Evolutionary conservation across 2,888 invertebrate species (phyloP).

Genomic region (Neuroscelio doddi): DNA sequence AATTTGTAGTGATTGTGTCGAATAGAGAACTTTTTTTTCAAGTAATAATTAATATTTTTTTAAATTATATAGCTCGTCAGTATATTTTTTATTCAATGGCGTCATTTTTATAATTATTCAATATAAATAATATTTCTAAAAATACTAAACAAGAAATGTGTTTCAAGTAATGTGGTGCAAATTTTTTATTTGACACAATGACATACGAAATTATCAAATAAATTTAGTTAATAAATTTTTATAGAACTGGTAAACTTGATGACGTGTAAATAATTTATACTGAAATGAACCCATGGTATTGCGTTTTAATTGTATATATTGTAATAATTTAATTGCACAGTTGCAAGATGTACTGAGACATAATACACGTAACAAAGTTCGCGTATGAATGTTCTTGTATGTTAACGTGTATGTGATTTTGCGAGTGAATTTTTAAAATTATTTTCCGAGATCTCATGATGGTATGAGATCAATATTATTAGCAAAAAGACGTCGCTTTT

Average conservation of each 20-base stretch:
- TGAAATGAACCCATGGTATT: slow-evolving; percentile 18
- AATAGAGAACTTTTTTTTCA: not conserved
- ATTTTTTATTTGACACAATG: slow-evolving; percentile 6
- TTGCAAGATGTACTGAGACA: slow-evolving; percentile 9
- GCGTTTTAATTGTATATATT: slow-evolving; percentile 38
- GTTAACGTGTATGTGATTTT: slow-evolving; percentile 25
- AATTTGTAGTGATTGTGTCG: not conserved
- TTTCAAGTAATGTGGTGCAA: too few species aligned
- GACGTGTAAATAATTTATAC: slow-evolving; percentile 34
- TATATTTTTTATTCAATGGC: too few species aligned
- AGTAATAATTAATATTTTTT: too few species aligned
- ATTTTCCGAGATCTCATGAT: slow-evolving; percentile 36
- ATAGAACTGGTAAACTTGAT: slow-evolving; percentile 18
- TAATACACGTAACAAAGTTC: not conserved
- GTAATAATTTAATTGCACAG: slow-evolving; percentile 34
- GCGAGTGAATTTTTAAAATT: slow-evolving; percentile 34
- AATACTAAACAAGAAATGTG: too few species aligned
- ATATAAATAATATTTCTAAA: too few species aligned
- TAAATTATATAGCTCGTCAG: too few species aligned
- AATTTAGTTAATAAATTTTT: slow-evolving; percentile 33
- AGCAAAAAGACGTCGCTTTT: slow-evolving; percentile 6
- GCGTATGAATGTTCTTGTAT: slow-evolving; percentile 2
- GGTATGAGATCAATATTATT: slow-evolving; percentile 6
- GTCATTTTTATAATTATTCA: too few species aligned
- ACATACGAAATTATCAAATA: slow-evolving; percentile 6